These are phyloP conservation scores for Varanus komodoensis DNA, from an alignment of 2,113 vertebrate species.

Conservation along the genomic window DNA sequence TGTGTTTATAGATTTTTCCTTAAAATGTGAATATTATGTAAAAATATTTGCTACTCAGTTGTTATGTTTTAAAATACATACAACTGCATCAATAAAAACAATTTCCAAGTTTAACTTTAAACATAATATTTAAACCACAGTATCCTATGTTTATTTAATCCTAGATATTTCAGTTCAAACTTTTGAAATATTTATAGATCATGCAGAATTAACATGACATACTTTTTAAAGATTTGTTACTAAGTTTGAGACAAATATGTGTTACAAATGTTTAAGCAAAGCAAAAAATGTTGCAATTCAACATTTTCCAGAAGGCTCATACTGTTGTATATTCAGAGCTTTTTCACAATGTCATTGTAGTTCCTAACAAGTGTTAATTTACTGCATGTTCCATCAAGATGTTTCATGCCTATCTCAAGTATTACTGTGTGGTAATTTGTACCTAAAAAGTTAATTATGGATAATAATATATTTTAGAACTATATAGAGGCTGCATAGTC, in stretches of 20 bases:
- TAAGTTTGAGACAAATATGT: background rate
- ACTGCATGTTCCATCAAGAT: background rate
- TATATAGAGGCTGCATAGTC: background rate
- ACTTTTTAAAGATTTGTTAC: background rate
- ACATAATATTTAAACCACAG: background rate
- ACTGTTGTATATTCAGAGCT: too few relatives aligned
- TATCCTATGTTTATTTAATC: too few relatives aligned
- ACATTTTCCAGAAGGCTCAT: background rate
- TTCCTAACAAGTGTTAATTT: background rate
- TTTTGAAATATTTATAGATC: background rate
- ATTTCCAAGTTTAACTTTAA: background rate
- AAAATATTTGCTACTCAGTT: background rate
- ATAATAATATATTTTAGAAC: background rate
- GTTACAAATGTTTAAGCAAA: background rate
- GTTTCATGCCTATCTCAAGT: background rate
- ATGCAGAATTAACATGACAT: background rate
- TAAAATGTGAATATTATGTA: background rate
- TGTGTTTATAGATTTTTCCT: background rate
- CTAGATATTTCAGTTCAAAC: background rate
- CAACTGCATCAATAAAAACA: too few relatives aligned
- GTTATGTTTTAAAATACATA: background rate
- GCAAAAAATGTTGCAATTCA: background rate
- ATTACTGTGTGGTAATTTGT: background rate
- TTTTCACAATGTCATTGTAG: background rate
- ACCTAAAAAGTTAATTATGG: background rate